These are phyloP conservation scores for Anastatus disparis DNA, from an alignment of 1,140 invertebrate genomes.

Conservation along the genomic window DNA sequence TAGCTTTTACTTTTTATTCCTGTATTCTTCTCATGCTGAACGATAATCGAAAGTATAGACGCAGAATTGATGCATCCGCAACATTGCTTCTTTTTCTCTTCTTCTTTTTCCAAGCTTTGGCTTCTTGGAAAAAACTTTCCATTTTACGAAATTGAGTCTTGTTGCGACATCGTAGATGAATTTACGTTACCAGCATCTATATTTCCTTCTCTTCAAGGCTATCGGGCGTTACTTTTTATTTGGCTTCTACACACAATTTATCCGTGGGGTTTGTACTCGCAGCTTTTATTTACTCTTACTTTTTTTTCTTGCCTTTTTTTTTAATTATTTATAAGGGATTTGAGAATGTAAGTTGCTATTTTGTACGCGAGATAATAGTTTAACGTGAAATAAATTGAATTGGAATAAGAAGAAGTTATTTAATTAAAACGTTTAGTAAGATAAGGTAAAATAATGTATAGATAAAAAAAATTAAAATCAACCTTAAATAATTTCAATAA, in stretches of 20 bases:
- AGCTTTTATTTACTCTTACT: background rate
- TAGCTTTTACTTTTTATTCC: no score
- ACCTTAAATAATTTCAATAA: no score
- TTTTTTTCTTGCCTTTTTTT: background rate
- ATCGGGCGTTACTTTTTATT: slow-evolving; percentile 18
- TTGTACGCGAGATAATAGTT: no score
- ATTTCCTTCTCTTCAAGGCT: background rate
- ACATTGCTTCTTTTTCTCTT: background rate
- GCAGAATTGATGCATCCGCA: slow-evolving; percentile 28
- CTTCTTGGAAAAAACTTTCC: slow-evolving; percentile 39
- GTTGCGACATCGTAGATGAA: slow-evolving; percentile 16
- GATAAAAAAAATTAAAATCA: no score
- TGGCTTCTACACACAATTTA: slow-evolving; percentile 17
- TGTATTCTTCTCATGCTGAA: no score
- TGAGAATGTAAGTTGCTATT: no score
- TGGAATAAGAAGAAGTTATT: no score
- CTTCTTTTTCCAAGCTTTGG: no score
- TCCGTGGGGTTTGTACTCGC: background rate
- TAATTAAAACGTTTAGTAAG: no score
- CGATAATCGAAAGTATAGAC: slow-evolving; percentile 35
- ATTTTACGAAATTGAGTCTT: slow-evolving; percentile 36
- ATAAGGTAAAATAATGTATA: no score
- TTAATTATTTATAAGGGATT: no score
- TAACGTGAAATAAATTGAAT: no score
- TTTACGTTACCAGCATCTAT: slow-evolving; percentile 12